A percentile compares a stretch with the other conserved stretches of the same genome.
These are phyloP conservation scores for Empidonax alnorum DNA, from an alignment of 2,113 vertebrate genomes.

Conservation along the genomic window DNA sequence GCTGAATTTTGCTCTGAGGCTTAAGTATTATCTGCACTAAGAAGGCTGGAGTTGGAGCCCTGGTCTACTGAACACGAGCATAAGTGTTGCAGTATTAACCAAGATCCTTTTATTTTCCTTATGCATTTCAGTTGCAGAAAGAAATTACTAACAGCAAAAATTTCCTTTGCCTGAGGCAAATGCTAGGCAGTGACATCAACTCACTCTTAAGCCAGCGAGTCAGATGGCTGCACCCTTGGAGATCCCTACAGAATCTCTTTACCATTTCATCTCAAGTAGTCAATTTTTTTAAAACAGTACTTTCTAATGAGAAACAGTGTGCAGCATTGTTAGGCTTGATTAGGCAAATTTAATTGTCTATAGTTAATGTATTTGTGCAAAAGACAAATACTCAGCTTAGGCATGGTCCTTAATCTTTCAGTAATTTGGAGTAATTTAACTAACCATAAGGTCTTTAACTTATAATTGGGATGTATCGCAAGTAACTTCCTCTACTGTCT, in stretches of 20 bases:
- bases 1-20: not conserved
- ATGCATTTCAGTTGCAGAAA: not conserved
- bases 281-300: slow-evolving; percentile 35
- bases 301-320: slow-evolving; percentile 76
- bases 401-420: slow-evolving; percentile 68
- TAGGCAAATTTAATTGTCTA: slow-evolving; percentile 78
- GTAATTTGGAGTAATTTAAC: slow-evolving; percentile 69
- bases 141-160: not conserved
- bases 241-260: slow-evolving; percentile 33
- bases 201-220: slow-evolving; percentile 52
- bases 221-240: slow-evolving; percentile 69
- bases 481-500: not conserved
- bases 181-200: slow-evolving; percentile 39
- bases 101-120: not conserved
- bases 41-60: not conserved
- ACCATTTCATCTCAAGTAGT: slow-evolving; percentile 41
- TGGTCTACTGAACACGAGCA: not conserved
- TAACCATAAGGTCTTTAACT: slow-evolving; percentile 70
- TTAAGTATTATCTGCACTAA: not conserved
- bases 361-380: slow-evolving; percentile 70
- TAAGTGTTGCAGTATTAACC: not conserved
- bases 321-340: slow-evolving; percentile 76
- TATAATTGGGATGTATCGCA: slow-evolving; percentile 46
- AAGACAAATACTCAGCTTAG: slow-evolving; percentile 68
- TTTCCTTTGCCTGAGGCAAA: slow-evolving; percentile 36